Base-by-base conservation (phyloP, 2,888 invertebrate species). In the Morinoia aosen region DNA sequence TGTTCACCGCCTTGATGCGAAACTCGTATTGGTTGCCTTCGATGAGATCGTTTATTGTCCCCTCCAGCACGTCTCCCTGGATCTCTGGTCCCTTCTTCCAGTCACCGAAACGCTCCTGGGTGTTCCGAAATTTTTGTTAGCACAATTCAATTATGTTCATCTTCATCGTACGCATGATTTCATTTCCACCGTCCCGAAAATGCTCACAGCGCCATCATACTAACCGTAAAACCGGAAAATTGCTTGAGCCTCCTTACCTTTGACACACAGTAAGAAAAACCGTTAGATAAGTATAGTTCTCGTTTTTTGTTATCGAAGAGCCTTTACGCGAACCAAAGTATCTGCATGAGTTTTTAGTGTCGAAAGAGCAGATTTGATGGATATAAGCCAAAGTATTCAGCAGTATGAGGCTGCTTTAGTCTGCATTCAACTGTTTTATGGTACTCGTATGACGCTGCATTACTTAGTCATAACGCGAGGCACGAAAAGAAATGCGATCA, bases 1-100 rank as follows among this genome's bases (percentile, higher is more conserved):
- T 99, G 97, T 99, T 99, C 96, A 99, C 98, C 96, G 99, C 99
- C 96, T 98, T 98, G 95, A 99, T 98, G 97, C 99, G 98, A 97
- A 99, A 99, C 97, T 99, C 99, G 97, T 99, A 99, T 97, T 99
- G 99, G 96, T 98, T 98, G 96, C 99, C 99, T 97, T 99, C 99
- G 97, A 99, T 99, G 95, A 99, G 98, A 11, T 98, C 98, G 97
- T 98, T 98, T 96, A 99, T 98, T 2, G 99, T 96, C 2, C 98
- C 98, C 95, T 98, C 97, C 4, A 98, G 98, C 95, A 98, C 98
- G 97, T 99, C 98, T 19, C 98, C 98, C 56, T 98, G 98, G 25
- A 99, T 98, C 97, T 98, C 98, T 97, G 98, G 98, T 94, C 98
- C 99, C 96, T 98, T 98, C 5, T 98, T 98, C 99, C 99, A 99